Base-by-base conservation (phyloP, 2,888 invertebrate genomes). In the Xylota segnis region DNA sequence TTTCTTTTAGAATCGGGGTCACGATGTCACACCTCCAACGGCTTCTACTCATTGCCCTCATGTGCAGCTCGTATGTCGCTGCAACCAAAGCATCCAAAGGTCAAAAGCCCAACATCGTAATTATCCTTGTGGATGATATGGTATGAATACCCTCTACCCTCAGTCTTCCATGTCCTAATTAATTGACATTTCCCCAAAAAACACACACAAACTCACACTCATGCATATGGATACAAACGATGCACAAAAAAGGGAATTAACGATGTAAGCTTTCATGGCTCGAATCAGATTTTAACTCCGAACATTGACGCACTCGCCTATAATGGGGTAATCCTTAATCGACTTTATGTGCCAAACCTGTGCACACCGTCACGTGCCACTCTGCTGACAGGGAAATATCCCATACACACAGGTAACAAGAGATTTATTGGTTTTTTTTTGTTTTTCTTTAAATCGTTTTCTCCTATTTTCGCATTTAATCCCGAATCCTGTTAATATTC, bases 191-290 rank as follows among this genome's bases (percentile, higher is more conserved):
- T 61, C 50, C 18, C 54, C 5, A 23, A 23, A 23, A 23, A 23
- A 2, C 1, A 40, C 16, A 34, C 58, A 18, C 12, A n/a, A n/a
- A 14, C n/a, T 16, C 45, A 27, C 4, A 47, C 10, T 2, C 47
- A 29, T 18, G 7, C 2, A 54, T 6, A 27, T 34, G 34, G 10
- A 32, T 32, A 7, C 32, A 32, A 32, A 32, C 5, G 32, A 7
- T 7, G 32, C 23, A 23, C 23, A 23, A 37, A 72, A 92, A 91
- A 98, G 98, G 98, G 98, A 23, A 97, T 97, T 95, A 97, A 98
- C 90, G 98, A 98, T 91, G 96, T 98, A 7, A 95, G 97, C 78
- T 98, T 97, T 90, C 98, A 98, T 90, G 98, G 98, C 0, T 97
- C 97, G 1, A 94, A 96, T 90, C 97, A 98, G 93, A 97, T 98